A percentile compares a stretch with the other conserved stretches of the same genome.
These are phyloP conservation scores for Xenops minutus DNA, from an alignment of 2,797 vertebrate genomes.

Conservation along the genomic window DNA sequence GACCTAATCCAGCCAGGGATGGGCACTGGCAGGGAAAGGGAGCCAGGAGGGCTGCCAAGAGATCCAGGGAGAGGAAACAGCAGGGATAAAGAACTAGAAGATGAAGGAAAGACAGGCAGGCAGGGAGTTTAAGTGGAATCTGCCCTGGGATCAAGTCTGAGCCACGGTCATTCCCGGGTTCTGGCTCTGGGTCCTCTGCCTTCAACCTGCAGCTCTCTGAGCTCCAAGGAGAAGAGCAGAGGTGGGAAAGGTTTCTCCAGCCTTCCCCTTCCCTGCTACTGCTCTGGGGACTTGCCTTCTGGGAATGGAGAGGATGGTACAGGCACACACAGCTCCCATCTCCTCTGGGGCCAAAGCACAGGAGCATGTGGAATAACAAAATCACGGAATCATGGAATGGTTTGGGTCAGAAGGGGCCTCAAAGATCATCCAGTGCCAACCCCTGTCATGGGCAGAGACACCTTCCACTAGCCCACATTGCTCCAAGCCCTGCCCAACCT, in stretches of 20 bases:
- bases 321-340: fast-evolving
- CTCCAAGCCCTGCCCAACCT: fast-evolving
- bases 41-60: neutral
- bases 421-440: neutral
- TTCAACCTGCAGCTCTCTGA: fast-evolving
- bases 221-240: neutral
- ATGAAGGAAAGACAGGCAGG: neutral
- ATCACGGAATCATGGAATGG: neutral
- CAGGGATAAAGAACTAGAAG: neutral
- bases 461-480: fast-evolving
- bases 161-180: fast-evolving
- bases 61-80: neutral
- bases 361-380: neutral
- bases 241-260: neutral
- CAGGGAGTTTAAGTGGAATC: neutral
- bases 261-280: neutral
- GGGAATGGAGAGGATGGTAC: neutral
- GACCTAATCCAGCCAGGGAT: neutral
- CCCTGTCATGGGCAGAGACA: neutral
- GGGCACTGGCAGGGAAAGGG: neutral
- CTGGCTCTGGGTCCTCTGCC: neutral
- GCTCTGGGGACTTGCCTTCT: neutral
- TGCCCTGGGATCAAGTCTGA: neutral
- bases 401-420: fast-evolving
- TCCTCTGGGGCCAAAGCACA: neutral